Conservation (phyloP, 2,888 invertebrate species). For the Trissoscelio sp. region DNA sequence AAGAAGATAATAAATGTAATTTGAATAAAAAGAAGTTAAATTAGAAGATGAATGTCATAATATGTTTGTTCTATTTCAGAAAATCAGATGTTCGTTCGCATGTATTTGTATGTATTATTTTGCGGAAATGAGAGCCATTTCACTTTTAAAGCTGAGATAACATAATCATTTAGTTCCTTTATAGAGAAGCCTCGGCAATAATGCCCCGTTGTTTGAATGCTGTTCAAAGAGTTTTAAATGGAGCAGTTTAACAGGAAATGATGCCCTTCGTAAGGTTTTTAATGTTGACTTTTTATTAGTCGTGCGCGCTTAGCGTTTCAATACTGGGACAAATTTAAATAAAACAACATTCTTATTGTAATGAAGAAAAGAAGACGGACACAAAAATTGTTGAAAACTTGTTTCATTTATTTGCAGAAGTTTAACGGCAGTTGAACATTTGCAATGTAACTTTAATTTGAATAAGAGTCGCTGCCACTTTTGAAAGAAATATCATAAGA, state of each 20-base stretch:
- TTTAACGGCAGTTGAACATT: slow-evolving; percentile 2
- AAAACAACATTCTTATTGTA: slow-evolving; percentile 2
- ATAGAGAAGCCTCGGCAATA: slow-evolving; percentile 37
- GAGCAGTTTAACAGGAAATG: slow-evolving; percentile 52
- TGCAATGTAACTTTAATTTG: background rate
- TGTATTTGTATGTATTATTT: slow-evolving; percentile 30
- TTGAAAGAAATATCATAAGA: slow-evolving; percentile 21
- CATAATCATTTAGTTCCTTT: slow-evolving; percentile 61
- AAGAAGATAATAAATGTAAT: too few species aligned
- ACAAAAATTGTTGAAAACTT: too few species aligned
- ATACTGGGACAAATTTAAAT: slow-evolving; percentile 16
- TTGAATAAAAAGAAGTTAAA: too few species aligned
- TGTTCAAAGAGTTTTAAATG: slow-evolving; percentile 52
- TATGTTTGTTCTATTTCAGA: background rate
- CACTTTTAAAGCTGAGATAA: slow-evolving; percentile 58
- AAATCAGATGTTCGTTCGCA: slow-evolving; percentile 10
- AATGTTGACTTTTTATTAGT: slow-evolving; percentile 40
- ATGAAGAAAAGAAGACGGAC: background rate
- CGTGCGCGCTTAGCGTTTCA: slow-evolving; percentile 5
- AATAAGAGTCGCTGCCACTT: background rate
- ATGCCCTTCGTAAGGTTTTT: slow-evolving; percentile 29
- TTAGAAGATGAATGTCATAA: background rate
- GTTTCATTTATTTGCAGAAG: too few species aligned
- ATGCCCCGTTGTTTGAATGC: slow-evolving; percentile 47
- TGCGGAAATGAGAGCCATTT: slow-evolving; percentile 60